Conservation (phyloP, 2,888 invertebrate species). For the Drosophila incognita region DNA sequence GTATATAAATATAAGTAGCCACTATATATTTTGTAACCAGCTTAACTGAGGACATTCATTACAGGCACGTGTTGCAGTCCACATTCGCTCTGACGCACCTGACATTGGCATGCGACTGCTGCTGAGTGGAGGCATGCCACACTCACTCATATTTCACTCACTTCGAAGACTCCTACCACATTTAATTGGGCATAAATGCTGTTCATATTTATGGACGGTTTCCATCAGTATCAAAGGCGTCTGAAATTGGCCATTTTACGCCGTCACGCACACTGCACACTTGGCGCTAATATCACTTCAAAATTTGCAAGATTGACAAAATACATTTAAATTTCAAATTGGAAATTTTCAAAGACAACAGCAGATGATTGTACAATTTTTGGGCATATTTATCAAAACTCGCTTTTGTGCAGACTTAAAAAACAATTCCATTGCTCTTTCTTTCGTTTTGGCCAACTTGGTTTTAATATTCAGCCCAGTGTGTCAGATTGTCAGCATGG, state of each 20-base stretch:
- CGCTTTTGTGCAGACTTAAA: not conserved
- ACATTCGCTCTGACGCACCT: constrained; percentile 34
- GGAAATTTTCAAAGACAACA: not conserved
- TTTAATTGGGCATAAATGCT: constrained; percentile 72
- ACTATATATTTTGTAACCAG: constrained; percentile 25
- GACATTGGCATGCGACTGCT: constrained; percentile 18
- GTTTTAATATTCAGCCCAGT: constrained; percentile 20
- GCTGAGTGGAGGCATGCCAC: constrained; percentile 30
- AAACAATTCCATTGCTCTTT: constrained; percentile 1
- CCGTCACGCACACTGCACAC: constrained; percentile 26
- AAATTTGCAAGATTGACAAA: not conserved
- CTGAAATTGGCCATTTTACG: constrained; percentile 43
- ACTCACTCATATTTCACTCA: constrained; percentile 40
- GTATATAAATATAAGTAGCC: constrained; percentile 5
- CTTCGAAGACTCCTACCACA: constrained; percentile 50
- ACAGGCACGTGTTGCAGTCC: constrained; percentile 26
- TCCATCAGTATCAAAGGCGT: constrained; percentile 63
- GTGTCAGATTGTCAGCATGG: constrained; percentile 22
- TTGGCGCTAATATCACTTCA: not conserved
- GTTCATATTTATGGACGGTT: constrained; percentile 64
- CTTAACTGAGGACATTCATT: constrained; percentile 11
- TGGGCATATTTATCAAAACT: not conserved
- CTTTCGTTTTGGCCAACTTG: not conserved
- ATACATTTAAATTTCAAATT: not conserved
- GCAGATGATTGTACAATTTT: not conserved